A percentile compares a stretch with the other conserved stretches of the same genome.
Evolutionary conservation across 30 jellyfish, hydroid and myxozoan genomes (phyloP).

Genomic region (Turritopsis dohrnii): DNA sequence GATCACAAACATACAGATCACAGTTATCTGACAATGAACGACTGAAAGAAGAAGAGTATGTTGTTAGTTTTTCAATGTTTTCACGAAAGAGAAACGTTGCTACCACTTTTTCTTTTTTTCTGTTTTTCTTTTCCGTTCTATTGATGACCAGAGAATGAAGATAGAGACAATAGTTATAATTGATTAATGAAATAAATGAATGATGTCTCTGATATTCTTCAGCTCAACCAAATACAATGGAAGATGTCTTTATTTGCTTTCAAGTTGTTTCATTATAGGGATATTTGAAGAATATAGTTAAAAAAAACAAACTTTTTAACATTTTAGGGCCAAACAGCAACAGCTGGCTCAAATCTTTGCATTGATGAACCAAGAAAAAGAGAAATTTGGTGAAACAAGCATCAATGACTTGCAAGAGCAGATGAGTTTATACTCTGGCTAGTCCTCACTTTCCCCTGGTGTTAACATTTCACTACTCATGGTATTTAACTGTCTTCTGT

Average conservation of each 20-base stretch:
- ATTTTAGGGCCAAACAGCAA: slow-evolving; percentile 18
- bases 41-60: slow-evolving; percentile 17
- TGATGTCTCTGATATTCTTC: too few relatives aligned
- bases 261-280: neutral
- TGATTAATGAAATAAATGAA: too few relatives aligned
- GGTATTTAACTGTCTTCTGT: neutral
- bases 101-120: too few relatives aligned
- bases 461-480: neutral
- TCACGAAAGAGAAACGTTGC: neutral
- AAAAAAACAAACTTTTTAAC: neutral
- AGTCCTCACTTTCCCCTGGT: neutral
- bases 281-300: neutral
- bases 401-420: slow-evolving; percentile 20
- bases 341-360: slow-evolving; percentile 27
- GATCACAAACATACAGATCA: slow-evolving; percentile 16
- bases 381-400: slow-evolving; percentile 24
- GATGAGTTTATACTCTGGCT: slow-evolving; percentile 4
- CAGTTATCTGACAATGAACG: slow-evolving; percentile 2
- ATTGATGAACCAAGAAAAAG: slow-evolving; percentile 23
- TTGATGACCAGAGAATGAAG: too few relatives aligned
- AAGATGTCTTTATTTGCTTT: neutral
- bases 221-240: too few relatives aligned
- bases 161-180: too few relatives aligned
- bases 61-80: neutral
- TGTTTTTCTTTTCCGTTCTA: neutral